A percentile compares a stretch with the other conserved stretches of the same genome.
phyloP scores from a whole-genome alignment of 2,113 vertebrate species.

The Carollia perspicillata region DNA sequence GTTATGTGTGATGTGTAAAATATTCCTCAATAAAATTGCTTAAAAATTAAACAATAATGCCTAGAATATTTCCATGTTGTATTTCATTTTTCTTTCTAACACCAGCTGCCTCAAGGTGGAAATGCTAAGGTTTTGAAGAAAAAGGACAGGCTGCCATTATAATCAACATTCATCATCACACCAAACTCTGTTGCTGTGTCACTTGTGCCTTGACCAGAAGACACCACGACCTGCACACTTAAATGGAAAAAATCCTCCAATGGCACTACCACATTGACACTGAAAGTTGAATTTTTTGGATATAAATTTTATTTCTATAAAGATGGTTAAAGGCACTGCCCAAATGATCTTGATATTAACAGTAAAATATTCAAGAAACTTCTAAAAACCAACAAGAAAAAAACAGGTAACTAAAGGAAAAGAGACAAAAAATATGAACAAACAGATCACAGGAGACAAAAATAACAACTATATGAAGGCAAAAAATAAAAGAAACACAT shows the following conservation, averaged over 20 bases:
- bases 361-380: background rate
- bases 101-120: background rate
- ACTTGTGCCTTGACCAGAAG: background rate
- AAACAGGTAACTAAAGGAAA: background rate
- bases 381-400: background rate
- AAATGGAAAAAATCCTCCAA: background rate
- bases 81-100: background rate
- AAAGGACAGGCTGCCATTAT: background rate
- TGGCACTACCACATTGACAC: background rate
- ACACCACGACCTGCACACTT: background rate
- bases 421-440: background rate
- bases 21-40: background rate
- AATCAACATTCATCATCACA: background rate
- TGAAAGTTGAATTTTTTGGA: background rate
- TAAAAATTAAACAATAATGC: background rate
- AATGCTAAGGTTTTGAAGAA: background rate
- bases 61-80: background rate
- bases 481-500: background rate
- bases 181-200: no score
- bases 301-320: background rate
- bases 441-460: background rate
- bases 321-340: background rate
- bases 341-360: background rate
- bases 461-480: background rate
- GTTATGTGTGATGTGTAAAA: background rate